Percentiles rank a stretch among this genome's conserved stretches.
Conservation (phyloP, 1,140 invertebrate species). For the Trichonephila inaurata region DNA sequence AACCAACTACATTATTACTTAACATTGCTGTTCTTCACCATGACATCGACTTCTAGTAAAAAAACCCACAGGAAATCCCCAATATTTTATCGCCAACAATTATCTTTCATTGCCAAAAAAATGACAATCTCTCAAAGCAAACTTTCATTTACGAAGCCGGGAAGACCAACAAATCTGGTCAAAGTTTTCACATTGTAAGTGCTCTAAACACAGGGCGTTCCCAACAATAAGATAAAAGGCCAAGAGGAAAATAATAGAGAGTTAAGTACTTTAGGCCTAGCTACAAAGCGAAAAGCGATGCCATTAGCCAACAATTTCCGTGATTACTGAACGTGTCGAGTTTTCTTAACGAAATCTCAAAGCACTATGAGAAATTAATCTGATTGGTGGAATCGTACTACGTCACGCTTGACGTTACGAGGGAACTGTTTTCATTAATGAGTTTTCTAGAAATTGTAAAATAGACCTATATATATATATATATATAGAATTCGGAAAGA, state of each 20-base stretch:
- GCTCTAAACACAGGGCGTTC: constrained; percentile 53
- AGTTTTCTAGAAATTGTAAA: not conserved
- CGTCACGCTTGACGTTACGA: constrained; percentile 20
- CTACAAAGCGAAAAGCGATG: constrained; percentile 32
- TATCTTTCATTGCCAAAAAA: not conserved
- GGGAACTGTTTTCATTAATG: constrained; percentile 48
- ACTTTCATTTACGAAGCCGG: not conserved
- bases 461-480: no score
- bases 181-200: constrained; percentile 70
- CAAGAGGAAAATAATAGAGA: constrained; percentile 39
- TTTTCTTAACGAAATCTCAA: constrained; percentile 59
- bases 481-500: not conserved
- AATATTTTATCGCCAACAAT: not conserved
- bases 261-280: constrained; percentile 47
- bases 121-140: not conserved
- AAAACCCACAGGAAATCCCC: not conserved
- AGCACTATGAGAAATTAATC: constrained; percentile 66
- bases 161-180: constrained; percentile 20
- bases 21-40: not conserved
- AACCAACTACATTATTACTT: not conserved
- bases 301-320: constrained; percentile 66
- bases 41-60: not conserved
- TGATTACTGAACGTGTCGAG: constrained; percentile 60
- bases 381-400: constrained; percentile 19
- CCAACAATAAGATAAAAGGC: not conserved